Conservation (phyloP, 2,888 invertebrate genomes). For the Chloroclystis v-ata region DNA sequence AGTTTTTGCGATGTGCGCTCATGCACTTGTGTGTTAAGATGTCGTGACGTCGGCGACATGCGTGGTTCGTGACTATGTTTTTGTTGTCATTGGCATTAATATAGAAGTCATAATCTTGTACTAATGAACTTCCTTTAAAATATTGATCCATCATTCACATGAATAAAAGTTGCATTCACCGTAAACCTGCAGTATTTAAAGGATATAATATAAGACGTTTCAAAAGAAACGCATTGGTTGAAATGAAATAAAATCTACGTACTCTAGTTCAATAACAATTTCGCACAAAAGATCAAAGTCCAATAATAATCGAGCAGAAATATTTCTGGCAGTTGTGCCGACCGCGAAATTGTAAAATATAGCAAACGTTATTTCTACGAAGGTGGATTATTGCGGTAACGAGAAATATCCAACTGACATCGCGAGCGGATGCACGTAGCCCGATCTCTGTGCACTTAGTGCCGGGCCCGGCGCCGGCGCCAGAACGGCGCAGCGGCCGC, state of each 20-base stretch:
- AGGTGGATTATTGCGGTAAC: conserved; percentile 73
- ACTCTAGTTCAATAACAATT: conserved; percentile 14
- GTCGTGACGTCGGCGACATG: too few species aligned
- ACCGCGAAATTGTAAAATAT: conserved; percentile 60
- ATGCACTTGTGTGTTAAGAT: too few species aligned
- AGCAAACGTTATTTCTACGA: conserved; percentile 54
- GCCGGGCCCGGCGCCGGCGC: conserved; percentile 34
- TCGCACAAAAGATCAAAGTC: conserved; percentile 16
- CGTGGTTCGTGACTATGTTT: too few species aligned
- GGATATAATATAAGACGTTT: too few species aligned
- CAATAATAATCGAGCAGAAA: conserved; percentile 22
- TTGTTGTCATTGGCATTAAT: too few species aligned
- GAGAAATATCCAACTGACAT: conserved; percentile 73
- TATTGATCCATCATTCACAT: too few species aligned
- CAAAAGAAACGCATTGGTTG: too few species aligned
- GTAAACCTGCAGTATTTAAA: too few species aligned
- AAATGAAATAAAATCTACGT: conserved; percentile 4
- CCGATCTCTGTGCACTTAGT: conserved; percentile 72
- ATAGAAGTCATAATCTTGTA: too few species aligned
- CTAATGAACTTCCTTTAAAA: too few species aligned
- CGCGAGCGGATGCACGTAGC: conserved; percentile 68
- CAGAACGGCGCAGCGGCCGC: conserved; percentile 34
- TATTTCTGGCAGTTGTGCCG: conserved; percentile 22
- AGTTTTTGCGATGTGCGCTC: too few species aligned
- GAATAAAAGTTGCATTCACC: too few species aligned